Conservation (phyloP, 2,888 invertebrate genomes). For the Reticulitermes lucifugus region DNA sequence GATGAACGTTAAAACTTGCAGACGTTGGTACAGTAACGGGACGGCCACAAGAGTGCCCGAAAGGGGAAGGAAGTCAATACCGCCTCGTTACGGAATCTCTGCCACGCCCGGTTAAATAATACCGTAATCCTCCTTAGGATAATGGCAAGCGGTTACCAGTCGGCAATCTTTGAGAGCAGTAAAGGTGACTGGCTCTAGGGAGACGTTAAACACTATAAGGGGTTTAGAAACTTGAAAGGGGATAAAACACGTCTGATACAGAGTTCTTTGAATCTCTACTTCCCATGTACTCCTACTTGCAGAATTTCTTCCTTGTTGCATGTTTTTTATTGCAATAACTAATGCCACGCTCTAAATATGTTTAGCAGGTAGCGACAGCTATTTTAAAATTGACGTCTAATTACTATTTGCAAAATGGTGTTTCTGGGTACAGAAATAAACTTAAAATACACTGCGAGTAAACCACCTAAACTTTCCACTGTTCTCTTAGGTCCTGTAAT, state of each 20-base stretch:
- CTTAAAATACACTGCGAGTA: too few relatives aligned
- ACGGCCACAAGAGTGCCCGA: background rate
- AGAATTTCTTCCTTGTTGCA: too few relatives aligned
- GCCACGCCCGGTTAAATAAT: background rate
- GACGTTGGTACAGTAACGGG: background rate
- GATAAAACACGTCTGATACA: background rate
- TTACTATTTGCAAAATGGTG: too few relatives aligned
- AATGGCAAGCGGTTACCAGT: slow-evolving; percentile 5
- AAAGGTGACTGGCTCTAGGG: background rate
- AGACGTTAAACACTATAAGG: background rate
- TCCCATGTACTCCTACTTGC: too few relatives aligned
- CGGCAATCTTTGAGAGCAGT: background rate
- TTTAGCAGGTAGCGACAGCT: too few relatives aligned
- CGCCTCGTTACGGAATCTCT: slow-evolving; percentile 15
- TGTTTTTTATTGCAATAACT: too few relatives aligned
- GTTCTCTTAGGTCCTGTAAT: too few relatives aligned
- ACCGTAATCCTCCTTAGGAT: slow-evolving; percentile 17
- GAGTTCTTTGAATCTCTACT: background rate
- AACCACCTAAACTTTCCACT: too few relatives aligned
- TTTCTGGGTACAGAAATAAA: too few relatives aligned
- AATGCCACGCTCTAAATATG: too few relatives aligned
- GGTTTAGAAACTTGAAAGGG: background rate
- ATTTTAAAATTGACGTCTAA: too few relatives aligned
- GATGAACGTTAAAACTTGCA: slow-evolving; percentile 32
- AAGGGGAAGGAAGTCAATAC: slow-evolving; percentile 14